phyloP scores from a whole-genome alignment of 2,888 invertebrate species.

The Crioceris asparagi region DNA sequence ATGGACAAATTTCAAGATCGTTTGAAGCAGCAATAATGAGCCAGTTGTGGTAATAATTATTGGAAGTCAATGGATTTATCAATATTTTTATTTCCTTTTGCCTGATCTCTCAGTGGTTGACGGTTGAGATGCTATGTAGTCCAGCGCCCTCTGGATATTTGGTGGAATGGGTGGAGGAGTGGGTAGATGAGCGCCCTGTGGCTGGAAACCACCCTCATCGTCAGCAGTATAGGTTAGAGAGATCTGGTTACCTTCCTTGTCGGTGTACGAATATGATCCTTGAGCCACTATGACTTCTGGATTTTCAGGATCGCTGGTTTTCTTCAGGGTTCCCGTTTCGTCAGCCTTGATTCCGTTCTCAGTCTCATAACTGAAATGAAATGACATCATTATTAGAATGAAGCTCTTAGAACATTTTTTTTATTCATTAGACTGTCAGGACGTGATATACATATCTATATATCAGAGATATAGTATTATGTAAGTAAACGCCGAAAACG shows the following conservation, averaged over 20 bases:
- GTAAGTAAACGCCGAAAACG: no score
- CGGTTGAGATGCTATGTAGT: slow-evolving; percentile 55
- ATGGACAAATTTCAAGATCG: no score
- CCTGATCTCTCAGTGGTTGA: slow-evolving; percentile 38
- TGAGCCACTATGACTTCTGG: slow-evolving; percentile 56
- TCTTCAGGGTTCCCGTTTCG: slow-evolving; percentile 67
- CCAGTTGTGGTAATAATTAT: no score
- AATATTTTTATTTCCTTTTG: slow-evolving; percentile 19
- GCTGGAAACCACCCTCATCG: slow-evolving; percentile 52
- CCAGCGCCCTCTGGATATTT: slow-evolving; percentile 63
- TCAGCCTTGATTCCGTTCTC: slow-evolving; percentile 74
- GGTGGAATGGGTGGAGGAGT: slow-evolving; percentile 67
- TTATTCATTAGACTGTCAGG: no score
- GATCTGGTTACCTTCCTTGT: slow-evolving; percentile 60
- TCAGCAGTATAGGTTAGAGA: slow-evolving; percentile 59
- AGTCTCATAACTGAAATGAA: slow-evolving; percentile 57
- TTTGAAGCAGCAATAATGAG: no score
- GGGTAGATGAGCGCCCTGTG: slow-evolving; percentile 59
- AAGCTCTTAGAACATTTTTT: no score
- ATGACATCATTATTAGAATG: no score
- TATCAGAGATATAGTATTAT: no score
- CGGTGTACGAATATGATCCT: slow-evolving; percentile 58
- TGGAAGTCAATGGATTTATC: no score
- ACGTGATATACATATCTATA: no score
- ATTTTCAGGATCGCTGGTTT: slow-evolving; percentile 55